Evolutionary conservation across 2,888 invertebrate genomes (phyloP).

Genomic region (Deilephila elpenor): DNA sequence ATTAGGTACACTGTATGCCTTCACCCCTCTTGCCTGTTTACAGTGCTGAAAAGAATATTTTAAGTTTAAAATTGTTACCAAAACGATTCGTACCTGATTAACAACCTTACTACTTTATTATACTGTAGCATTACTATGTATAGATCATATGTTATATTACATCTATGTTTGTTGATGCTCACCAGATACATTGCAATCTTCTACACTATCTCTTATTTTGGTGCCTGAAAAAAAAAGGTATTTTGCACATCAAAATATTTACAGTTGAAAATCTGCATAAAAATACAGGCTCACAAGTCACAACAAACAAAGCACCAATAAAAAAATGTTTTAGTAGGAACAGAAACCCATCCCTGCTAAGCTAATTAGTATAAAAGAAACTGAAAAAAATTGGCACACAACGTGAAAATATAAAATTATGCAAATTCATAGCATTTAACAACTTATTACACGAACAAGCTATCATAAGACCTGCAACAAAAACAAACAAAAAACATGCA

Average conservation of each 20-base stretch:
- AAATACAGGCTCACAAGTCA: neutral
- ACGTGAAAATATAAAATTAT: neutral
- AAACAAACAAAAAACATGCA: conserved; percentile 34
- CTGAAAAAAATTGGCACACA: neutral
- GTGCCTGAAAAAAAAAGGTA: neutral
- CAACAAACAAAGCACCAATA: neutral
- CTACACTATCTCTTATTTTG: conserved; percentile 10
- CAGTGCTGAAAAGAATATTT: conserved; percentile 12
- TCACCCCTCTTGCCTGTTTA: neutral
- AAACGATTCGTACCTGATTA: neutral
- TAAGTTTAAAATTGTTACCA: neutral
- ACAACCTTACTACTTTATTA: neutral
- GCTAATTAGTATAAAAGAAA: neutral
- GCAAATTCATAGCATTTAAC: conserved; percentile 20
- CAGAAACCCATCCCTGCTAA: neutral
- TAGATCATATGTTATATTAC: too few relatives aligned
- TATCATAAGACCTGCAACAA: too few relatives aligned
- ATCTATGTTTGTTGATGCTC: neutral
- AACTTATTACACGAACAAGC: too few relatives aligned
- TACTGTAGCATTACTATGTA: too few relatives aligned
- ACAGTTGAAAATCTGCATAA: too few relatives aligned
- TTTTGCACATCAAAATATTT: neutral
- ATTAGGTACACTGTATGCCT: conserved; percentile 34
- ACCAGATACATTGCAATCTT: conserved; percentile 21
- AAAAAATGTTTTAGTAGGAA: neutral